Percentiles rank a stretch among this genome's conserved stretches.
phyloP scores from a whole-genome alignment of 2,113 vertebrate genomes.

The Paramisgurnus dabryanus region DNA sequence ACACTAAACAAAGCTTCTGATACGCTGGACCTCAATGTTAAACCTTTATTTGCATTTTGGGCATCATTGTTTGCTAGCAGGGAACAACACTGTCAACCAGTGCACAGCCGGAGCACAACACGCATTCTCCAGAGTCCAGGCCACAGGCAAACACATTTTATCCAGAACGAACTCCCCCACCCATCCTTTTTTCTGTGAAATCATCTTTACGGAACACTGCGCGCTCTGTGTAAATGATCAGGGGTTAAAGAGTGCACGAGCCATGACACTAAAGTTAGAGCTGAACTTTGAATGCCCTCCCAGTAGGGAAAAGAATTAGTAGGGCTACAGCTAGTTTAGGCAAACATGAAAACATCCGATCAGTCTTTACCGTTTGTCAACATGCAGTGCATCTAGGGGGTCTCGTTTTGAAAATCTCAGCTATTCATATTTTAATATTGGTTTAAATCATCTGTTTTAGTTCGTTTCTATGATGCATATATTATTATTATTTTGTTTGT shows the following conservation, averaged over 20 bases:
- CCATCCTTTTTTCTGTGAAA: slow-evolving; percentile 28
- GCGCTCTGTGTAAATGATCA: slow-evolving; percentile 31
- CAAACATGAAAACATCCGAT: slow-evolving; percentile 23
- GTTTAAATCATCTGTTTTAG: no score
- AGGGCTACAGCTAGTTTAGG: background rate
- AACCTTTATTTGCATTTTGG: no score
- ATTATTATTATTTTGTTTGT: no score
- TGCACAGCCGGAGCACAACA: background rate
- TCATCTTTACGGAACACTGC: slow-evolving; percentile 14
- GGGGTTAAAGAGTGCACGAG: background rate
- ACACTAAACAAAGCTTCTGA: no score
- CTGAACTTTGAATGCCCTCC: slow-evolving; percentile 31
- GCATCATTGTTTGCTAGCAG: slow-evolving; percentile 6
- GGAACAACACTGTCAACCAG: slow-evolving; percentile 8
- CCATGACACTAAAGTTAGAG: slow-evolving; percentile 33
- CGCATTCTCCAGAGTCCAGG: slow-evolving; percentile 3
- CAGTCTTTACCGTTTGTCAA: background rate
- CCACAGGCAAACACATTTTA: slow-evolving; percentile 23
- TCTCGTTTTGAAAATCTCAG: no score
- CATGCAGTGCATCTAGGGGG: background rate
- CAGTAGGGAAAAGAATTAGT: slow-evolving; percentile 29
- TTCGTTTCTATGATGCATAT: no score
- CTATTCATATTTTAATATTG: no score
- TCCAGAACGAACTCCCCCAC: background rate
- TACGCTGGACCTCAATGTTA: background rate